A percentile compares a stretch with the other conserved stretches of the same genome.
Evolutionary conservation across 2,797 vertebrate genomes (phyloP).

Genomic region (Sebastes baramenuke): DNA sequence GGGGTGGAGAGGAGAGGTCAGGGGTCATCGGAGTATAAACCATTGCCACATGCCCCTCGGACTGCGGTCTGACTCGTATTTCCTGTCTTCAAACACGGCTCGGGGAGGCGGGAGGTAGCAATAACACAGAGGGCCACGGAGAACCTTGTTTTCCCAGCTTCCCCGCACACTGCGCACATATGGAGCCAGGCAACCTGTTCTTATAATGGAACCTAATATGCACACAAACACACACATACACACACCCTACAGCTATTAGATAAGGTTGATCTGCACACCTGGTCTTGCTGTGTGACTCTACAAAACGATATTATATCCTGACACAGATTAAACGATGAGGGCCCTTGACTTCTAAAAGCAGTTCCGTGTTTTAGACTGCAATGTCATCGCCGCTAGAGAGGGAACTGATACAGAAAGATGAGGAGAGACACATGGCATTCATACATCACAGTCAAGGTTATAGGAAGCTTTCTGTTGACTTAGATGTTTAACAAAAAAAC

Average conservation of each 20-base stretch:
- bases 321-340: conserved; percentile 45
- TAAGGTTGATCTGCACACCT: conserved; percentile 78
- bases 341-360: conserved; percentile 46
- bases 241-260: conserved; percentile 73
- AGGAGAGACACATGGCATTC: not conserved
- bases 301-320: conserved; percentile 67
- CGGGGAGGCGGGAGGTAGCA: conserved; percentile 82
- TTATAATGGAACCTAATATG: conserved; percentile 77
- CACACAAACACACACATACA: conserved; percentile 67
- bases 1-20: conserved; percentile 77
- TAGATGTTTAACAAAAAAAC: conserved; percentile 7
- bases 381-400: conserved; percentile 13
- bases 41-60: conserved; percentile 89
- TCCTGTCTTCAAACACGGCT: conserved; percentile 89
- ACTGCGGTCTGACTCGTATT: conserved; percentile 91
- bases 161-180: conserved; percentile 78
- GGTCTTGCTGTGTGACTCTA: conserved; percentile 73
- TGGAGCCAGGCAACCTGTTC: conserved; percentile 79
- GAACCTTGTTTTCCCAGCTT: conserved; percentile 86
- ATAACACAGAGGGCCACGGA: conserved; percentile 82
- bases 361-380: conserved; percentile 19
- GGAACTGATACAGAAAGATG: conserved; percentile 3
- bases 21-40: conserved; percentile 84
- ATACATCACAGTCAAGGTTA: conserved; percentile 33
- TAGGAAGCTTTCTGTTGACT: conserved; percentile 15